Conservation (phyloP, 2,888 invertebrate species). For the Chrysotoxum bicinctum region DNA sequence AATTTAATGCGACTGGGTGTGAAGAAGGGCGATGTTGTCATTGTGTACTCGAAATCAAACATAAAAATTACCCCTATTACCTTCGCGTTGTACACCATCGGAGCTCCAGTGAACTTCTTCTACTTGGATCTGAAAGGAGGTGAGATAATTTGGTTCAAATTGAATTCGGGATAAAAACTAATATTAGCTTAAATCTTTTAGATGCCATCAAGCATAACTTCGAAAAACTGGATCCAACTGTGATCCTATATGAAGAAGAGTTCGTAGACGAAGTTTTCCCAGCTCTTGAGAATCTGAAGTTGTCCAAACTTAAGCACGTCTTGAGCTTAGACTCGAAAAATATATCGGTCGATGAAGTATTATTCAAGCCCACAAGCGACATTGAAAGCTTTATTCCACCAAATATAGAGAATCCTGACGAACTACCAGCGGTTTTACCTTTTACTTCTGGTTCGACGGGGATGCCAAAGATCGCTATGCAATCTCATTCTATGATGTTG, state of each 20-base stretch:
- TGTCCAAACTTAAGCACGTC: constrained; percentile 36
- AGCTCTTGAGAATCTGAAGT: constrained; percentile 31
- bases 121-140: constrained; percentile 64
- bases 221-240: constrained; percentile 52
- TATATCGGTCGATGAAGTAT: neutral
- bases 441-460: constrained; percentile 49
- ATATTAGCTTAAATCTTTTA: neutral
- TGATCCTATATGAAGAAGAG: constrained; percentile 66
- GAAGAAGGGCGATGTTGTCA: constrained; percentile 57
- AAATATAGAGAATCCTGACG: neutral
- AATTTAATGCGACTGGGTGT: constrained; percentile 54
- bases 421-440: neutral
- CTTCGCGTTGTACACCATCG: constrained; percentile 66
- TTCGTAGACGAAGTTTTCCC: constrained; percentile 26
- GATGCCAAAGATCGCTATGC: constrained; percentile 62
- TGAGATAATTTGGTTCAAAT: neutral
- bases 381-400: neutral
- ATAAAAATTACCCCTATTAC: constrained; percentile 57
- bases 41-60: constrained; percentile 65
- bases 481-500: constrained; percentile 65
- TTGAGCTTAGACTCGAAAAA: constrained; percentile 11
- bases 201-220: constrained; percentile 28
- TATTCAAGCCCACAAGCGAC: neutral
- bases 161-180: neutral
- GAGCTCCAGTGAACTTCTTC: constrained; percentile 72